Evolutionary conservation across 1,140 invertebrate species (phyloP).

Genomic region (Anastrepha ludens): DNA sequence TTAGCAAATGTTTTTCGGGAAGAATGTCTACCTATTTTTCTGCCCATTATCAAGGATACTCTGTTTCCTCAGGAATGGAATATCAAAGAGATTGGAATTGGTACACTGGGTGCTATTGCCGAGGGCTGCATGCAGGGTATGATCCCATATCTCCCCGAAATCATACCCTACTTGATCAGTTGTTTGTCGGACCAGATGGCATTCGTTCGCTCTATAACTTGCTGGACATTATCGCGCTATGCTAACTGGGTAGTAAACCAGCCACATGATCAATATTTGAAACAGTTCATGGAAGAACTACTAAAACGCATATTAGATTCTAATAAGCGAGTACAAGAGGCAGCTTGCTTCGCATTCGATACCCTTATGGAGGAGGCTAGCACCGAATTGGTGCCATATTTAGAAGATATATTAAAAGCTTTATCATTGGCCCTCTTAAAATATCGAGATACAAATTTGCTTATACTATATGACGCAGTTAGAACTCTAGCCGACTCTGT

Average conservation of each 20-base stretch:
- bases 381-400: conserved; percentile 97
- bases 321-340: conserved; percentile 99
- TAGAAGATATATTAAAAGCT: conserved; percentile 97
- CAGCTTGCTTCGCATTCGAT: conserved; percentile 99
- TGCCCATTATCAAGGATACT: conserved; percentile 98
- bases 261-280: conserved; percentile 93
- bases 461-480: conserved; percentile 99
- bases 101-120: conserved; percentile 98
- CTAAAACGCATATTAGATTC: conserved; percentile 96
- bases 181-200: conserved; percentile 97
- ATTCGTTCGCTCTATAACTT: conserved; percentile 97
- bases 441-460: conserved; percentile 97
- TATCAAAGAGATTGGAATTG: conserved; percentile 96
- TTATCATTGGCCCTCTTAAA: conserved; percentile 98
- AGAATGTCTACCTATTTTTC: conserved; percentile 92
- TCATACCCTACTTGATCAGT: conserved; percentile 96
- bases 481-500: conserved; percentile 98
- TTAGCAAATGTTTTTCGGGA: conserved; percentile 98
- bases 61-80: conserved; percentile 97
- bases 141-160: conserved; percentile 94
- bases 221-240: conserved; percentile 98
- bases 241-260: conserved; percentile 98
- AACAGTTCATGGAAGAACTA: conserved; percentile 96
- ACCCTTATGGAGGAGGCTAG: conserved; percentile 99
- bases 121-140: conserved; percentile 99